A percentile compares a stretch with the other conserved stretches of the same genome.
These are phyloP conservation scores for Cephus rjabovi DNA, from an alignment of 2,888 invertebrate genomes.

Conservation along the genomic window DNA sequence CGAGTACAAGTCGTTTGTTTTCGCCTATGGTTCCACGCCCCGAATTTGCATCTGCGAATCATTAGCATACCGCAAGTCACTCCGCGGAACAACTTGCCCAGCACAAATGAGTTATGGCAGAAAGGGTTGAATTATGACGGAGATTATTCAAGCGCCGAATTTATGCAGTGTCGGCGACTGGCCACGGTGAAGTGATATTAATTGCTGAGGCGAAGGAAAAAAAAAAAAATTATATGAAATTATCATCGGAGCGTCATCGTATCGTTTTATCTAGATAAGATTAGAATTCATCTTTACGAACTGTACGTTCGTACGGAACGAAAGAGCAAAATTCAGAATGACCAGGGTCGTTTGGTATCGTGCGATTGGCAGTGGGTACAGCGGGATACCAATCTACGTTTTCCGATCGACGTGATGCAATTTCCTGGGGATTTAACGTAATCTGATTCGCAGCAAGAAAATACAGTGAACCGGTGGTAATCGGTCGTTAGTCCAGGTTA, in stretches of 20 bases:
- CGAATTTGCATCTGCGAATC: conserved; percentile 29
- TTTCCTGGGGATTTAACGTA: background rate
- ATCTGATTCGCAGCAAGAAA: background rate
- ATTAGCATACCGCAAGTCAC: conserved; percentile 40
- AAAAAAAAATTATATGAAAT: background rate
- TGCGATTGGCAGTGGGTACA: background rate
- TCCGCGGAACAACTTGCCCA: conserved; percentile 29
- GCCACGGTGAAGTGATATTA: conserved; percentile 53
- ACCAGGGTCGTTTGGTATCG: background rate
- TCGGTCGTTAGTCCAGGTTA: background rate
- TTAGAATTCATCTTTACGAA: background rate
- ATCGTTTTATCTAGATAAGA: background rate
- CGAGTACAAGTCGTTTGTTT: conserved; percentile 29
- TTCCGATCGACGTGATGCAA: background rate
- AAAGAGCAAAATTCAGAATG: background rate
- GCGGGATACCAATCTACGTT: background rate
- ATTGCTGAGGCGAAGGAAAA: conserved; percentile 35
- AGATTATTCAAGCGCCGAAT: conserved; percentile 64
- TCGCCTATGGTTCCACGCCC: conserved; percentile 29
- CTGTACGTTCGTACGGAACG: background rate
- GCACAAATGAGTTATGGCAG: conserved; percentile 54
- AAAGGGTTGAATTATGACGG: conserved; percentile 65
- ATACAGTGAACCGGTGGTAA: background rate
- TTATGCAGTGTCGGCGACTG: conserved; percentile 41
- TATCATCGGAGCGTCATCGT: background rate